Evolutionary conservation across 2,888 invertebrate species (phyloP).

Genomic region (Drosophila neutralis): DNA sequence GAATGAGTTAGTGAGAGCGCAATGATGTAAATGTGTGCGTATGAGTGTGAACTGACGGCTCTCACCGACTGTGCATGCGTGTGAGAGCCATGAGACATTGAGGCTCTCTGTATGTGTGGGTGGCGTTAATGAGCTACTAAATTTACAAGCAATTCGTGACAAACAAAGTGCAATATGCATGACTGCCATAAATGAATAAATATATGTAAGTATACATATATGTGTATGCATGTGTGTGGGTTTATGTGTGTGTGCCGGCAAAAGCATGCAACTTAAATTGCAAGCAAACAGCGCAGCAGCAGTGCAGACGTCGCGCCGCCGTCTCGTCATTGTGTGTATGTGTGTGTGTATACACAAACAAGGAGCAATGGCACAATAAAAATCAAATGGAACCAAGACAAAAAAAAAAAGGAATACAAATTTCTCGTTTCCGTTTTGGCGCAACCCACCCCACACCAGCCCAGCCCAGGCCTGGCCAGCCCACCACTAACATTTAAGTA

Average conservation of each 20-base stretch:
- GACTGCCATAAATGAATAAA: slow-evolving; percentile 20
- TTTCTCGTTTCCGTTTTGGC: slow-evolving; percentile 57
- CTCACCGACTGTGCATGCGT: slow-evolving; percentile 40
- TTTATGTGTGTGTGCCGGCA: slow-evolving; percentile 44
- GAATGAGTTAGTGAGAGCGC: slow-evolving; percentile 53
- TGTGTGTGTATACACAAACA: slow-evolving; percentile 30
- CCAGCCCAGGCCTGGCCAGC: slow-evolving; percentile 17
- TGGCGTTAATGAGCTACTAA: slow-evolving; percentile 47
- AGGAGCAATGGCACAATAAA: slow-evolving; percentile 66
- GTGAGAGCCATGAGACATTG: slow-evolving; percentile 28
- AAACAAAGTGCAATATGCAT: slow-evolving; percentile 58
- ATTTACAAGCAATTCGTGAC: slow-evolving; percentile 64
- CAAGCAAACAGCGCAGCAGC: slow-evolving; percentile 30
- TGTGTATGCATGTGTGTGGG: slow-evolving; percentile 6
- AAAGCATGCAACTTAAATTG: slow-evolving; percentile 50
- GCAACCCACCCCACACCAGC: slow-evolving; percentile 25
- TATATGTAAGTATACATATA: slow-evolving; percentile 6
- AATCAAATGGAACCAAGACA: slow-evolving; percentile 52
- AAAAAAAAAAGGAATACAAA: slow-evolving; percentile 54
- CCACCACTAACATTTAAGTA: slow-evolving; percentile 22
- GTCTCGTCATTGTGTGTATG: slow-evolving; percentile 38
- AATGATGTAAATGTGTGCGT: slow-evolving; percentile 16
- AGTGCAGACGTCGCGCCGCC: slow-evolving; percentile 47
- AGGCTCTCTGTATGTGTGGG: slow-evolving; percentile 31
- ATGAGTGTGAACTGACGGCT: slow-evolving; percentile 6